Evolutionary conservation across 1,140 invertebrate species (phyloP).

Genomic region (Mycetomoellerius zeteki): DNA sequence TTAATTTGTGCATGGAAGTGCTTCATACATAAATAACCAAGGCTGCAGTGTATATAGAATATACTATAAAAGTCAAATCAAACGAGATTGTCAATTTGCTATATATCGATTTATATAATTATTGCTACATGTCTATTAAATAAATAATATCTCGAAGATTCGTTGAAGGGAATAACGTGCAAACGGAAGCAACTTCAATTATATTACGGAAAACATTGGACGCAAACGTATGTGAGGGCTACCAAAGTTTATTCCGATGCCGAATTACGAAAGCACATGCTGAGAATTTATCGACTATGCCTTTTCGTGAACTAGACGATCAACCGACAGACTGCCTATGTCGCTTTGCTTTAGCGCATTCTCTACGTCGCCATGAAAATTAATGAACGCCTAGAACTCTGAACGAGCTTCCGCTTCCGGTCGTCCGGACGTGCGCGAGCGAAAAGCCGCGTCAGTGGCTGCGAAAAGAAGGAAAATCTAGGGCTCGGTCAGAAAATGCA

Average conservation of each 20-base stretch:
- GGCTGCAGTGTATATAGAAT: background rate
- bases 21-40: background rate
- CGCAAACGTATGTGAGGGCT: background rate
- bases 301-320: constrained; percentile 36
- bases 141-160: background rate
- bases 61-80: background rate
- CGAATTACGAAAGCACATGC: constrained; percentile 40
- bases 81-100: background rate
- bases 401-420: constrained; percentile 60
- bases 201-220: background rate
- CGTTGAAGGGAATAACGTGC: background rate
- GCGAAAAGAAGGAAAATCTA: constrained; percentile 19
- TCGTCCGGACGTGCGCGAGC: constrained; percentile 14
- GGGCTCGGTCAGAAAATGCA: constrained; percentile 45
- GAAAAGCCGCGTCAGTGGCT: background rate
- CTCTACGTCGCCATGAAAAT: constrained; percentile 61
- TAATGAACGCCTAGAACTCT: constrained; percentile 58
- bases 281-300: constrained; percentile 54
- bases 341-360: constrained; percentile 60
- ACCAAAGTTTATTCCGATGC: background rate
- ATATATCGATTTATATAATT: constrained; percentile 3
- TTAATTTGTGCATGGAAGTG: too few species aligned
- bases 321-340: constrained; percentile 23
- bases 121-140: background rate
- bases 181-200: constrained; percentile 11